Base-by-base conservation (phyloP, 2,113 vertebrate genomes). In the Abramis brama region DNA sequence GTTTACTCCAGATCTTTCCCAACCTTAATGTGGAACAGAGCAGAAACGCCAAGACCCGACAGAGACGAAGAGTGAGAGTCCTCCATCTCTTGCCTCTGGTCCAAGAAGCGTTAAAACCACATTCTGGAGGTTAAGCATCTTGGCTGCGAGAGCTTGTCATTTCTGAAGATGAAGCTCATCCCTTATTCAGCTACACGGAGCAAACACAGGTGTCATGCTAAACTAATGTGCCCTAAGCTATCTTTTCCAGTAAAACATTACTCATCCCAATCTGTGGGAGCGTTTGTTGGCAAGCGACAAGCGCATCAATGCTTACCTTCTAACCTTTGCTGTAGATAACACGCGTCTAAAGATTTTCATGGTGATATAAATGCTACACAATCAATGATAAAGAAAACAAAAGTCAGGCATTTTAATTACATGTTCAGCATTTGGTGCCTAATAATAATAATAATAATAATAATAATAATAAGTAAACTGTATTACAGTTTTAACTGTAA, bases 81-180 rank as follows among this genome's bases (percentile, higher is more conserved):
- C 25, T 82, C 86, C 39, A 82, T 88, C 84, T 84, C 79, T 83
- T 66, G 21, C 86, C 55, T 80, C 74, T 13, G 73, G 82, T 92
- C 79, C 88, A 91, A 89, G 89, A 71, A 89, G 84, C 85, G 77
- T 83, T 91, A 87, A 87, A 83, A 83, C 87, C 88, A 79, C 82
- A 86, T 62, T 79, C 55, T 74, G 83, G 86, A 91, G 90, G 89
- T 91, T 93, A 92, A 94, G 89, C 52, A 79, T 91, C 89, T 87
- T 92, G 89, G 91, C 90, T 92, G 86, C 43, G 57, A 76, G 88
- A 84, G 80, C 87, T 90, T 57, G 25, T 91, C 85, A 90, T 92
- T 91, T 90, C 89, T 91, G 43, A 39, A 92, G 90, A 76, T 86
- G 89, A 91, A 90, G 70, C 88, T 88, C 90, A 90, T 91, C 85